Percentiles rank a stretch among this genome's conserved stretches.
These are phyloP conservation scores for Leptoclinus maculatus DNA, from an alignment of 2,797 vertebrate genomes.

Conservation along the genomic window DNA sequence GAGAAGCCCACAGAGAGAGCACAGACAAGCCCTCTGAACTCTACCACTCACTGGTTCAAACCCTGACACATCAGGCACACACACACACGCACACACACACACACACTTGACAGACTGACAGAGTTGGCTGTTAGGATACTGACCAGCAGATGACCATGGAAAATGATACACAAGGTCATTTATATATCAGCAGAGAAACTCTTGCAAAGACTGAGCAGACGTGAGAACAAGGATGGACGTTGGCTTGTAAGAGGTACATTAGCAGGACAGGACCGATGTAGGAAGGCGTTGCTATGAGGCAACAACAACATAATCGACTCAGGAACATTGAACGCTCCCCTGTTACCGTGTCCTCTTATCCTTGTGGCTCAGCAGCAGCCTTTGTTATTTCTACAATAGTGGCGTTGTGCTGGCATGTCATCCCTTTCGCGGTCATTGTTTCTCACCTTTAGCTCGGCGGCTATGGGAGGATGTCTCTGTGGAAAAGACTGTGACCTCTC, in stretches of 20 bases:
- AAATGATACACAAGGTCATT: conserved; percentile 60
- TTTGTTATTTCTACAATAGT: conserved; percentile 78
- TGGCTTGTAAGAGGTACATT: conserved; percentile 58
- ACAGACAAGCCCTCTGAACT: conserved; percentile 85
- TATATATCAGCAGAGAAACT: background rate
- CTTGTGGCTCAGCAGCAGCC: conserved; percentile 74
- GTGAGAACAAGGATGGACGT: conserved; percentile 27
- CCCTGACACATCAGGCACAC: conserved; percentile 70
- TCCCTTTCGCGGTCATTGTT: conserved; percentile 81
- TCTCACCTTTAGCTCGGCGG: conserved; percentile 74
- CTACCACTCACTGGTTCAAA: conserved; percentile 75
- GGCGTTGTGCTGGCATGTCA: conserved; percentile 76
- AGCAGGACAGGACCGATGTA: conserved; percentile 67
- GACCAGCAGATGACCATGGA: conserved; percentile 58
- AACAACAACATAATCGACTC: conserved; percentile 81
- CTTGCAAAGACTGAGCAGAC: conserved; percentile 3
- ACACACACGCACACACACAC: conserved; percentile 39
- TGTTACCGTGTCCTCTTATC: conserved; percentile 79
- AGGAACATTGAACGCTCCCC: conserved; percentile 73
- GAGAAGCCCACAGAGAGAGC: conserved; percentile 71
- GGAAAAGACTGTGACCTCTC: conserved; percentile 60
- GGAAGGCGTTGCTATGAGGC: conserved; percentile 62
- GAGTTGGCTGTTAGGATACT: conserved; percentile 68
- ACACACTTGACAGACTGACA: conserved; percentile 52
- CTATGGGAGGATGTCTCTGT: conserved; percentile 64